Evolutionary conservation across 2,113 vertebrate species (phyloP).

Genomic region (Malurus alboscapulatus): DNA sequence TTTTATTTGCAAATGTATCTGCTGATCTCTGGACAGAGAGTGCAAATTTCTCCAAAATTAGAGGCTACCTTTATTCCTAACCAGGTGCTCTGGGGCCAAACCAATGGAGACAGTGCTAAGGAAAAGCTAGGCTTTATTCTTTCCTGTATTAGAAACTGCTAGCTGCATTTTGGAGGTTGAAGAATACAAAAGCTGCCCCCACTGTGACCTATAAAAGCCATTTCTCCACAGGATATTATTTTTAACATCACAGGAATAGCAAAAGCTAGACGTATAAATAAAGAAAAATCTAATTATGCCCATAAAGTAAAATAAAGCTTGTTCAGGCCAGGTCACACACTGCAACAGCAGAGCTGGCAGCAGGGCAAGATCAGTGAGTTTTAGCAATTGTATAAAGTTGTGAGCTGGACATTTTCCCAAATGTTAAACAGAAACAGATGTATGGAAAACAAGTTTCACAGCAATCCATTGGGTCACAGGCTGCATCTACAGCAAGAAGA

Average conservation of each 20-base stretch:
- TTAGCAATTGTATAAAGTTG: not conserved
- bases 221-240: not conserved
- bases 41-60: not conserved
- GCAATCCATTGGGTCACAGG: not conserved
- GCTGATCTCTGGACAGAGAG: not conserved
- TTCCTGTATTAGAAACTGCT: not conserved
- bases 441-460: not conserved
- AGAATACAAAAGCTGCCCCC: not conserved
- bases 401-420: not conserved
- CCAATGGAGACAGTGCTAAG: too few species aligned
- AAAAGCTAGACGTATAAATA: not conserved
- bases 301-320: not conserved
- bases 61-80: not conserved
- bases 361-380: fast-evolving
- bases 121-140: not conserved
- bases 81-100: not conserved
- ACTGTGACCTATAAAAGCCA: not conserved
- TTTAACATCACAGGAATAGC: not conserved
- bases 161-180: not conserved
- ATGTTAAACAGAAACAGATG: not conserved
- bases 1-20: not conserved
- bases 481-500: not conserved
- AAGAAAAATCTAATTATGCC: not conserved
- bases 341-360: not conserved
- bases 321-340: not conserved